Conservation (phyloP, 1,140 invertebrate genomes). For the Saccostrea echinata region DNA sequence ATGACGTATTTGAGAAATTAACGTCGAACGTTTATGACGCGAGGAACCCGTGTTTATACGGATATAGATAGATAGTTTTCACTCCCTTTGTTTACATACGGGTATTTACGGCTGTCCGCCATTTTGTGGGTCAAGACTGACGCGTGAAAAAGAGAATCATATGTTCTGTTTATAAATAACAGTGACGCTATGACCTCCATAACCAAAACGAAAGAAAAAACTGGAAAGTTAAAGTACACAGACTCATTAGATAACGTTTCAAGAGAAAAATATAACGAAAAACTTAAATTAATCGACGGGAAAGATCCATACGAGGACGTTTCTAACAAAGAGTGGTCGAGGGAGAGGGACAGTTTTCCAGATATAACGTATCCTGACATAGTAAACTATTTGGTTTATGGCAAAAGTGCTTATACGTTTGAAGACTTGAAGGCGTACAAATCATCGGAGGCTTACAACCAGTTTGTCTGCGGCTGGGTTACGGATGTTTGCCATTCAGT, state of each 20-base stretch:
- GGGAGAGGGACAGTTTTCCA: not conserved
- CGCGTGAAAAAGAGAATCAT: too few relatives aligned
- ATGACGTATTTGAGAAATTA: too few relatives aligned
- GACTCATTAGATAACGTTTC: not conserved
- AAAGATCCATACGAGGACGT: slow-evolving; percentile 34
- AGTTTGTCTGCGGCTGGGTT: slow-evolving; percentile 54
- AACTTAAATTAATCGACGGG: slow-evolving; percentile 24
- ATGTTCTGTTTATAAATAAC: too few relatives aligned
- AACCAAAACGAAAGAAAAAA: too few relatives aligned
- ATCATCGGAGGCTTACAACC: slow-evolving; percentile 59
- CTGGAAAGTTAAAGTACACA: not conserved
- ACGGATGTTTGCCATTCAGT: slow-evolving; percentile 43
- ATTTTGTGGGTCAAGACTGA: too few relatives aligned
- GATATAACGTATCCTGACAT: slow-evolving; percentile 66
- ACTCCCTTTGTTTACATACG: too few relatives aligned
- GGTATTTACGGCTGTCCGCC: too few relatives aligned
- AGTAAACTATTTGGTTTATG: slow-evolving; percentile 54
- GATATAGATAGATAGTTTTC: too few relatives aligned
- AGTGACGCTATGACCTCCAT: too few relatives aligned
- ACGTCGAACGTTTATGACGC: too few relatives aligned
- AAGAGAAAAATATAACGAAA: not conserved
- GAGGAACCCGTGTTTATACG: too few relatives aligned
- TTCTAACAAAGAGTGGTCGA: not conserved
- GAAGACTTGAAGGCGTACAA: slow-evolving; percentile 58
- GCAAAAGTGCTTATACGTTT: slow-evolving; percentile 46